Base-by-base conservation (phyloP, 2,888 invertebrate species). In the Mayetiola destructor region DNA sequence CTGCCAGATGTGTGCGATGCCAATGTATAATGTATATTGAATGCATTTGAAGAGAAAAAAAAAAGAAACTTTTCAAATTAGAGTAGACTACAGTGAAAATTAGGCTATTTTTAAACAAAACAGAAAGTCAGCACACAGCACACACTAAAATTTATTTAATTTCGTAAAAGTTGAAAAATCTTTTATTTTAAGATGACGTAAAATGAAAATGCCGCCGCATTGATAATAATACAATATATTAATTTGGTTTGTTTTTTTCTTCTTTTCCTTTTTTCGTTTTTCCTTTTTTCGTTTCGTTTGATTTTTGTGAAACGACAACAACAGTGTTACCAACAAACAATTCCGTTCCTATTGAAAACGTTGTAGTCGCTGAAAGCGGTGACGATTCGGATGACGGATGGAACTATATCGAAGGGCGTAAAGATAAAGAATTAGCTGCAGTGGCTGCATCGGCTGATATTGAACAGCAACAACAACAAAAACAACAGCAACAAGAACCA, bases 311-410 rank as follows among this genome's bases (percentile, higher is more conserved):
- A 37, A 37, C 37, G 16, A 10, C n/a, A n/a, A 37, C 37, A 6
- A 37, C 8, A 32, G 48, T 35, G 29, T 32, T 42, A 42, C 42
- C 52, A 21, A 21, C 39, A n/a, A 53, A 53, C 16, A 32, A 37
- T 18, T 27, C 35, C 30, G 18, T 57, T 48, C 27, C 52, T 29
- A 20, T 42, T 37, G 56, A 56, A 39, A 56, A 56, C 39, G 81
- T 81, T 80, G 82, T 77, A 67, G 56, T 48, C 20, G 32, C 54
- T 48, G 84, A 84, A 72, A 84, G 80, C 66, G 74, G 72, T 63
- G 84, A 84, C 64, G 85, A 85, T 63, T 84, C 85, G 63, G 88
- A 88, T 74, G 88, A 88, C 81, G 89, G 88, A 82, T 88, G 87
- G 88, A 87, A 88, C 71, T 89, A 87, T 70, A 82, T 80, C 71